Base-by-base conservation (phyloP, 2,797 vertebrate genomes). In the Amphiprion clarkii region DNA sequence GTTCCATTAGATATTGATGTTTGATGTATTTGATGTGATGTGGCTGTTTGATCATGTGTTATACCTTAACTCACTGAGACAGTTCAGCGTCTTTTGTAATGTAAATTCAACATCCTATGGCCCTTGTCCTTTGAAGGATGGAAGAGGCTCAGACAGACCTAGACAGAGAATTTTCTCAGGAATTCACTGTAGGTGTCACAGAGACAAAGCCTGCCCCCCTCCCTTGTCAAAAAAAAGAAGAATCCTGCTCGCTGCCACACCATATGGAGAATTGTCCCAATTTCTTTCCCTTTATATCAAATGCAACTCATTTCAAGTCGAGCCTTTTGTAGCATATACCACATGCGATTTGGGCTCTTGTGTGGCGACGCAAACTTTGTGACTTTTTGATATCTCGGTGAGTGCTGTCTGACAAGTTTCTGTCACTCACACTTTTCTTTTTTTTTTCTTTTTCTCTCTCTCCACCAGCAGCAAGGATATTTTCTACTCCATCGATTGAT, bases 311-410 rank as follows among this genome's bases (percentile, higher is more conserved):
- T 91, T 90, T 88, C 84, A 90, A 92, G 85, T 86, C 25, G 17
- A 87, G 87, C 78, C 87, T 85, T 91, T 88, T 89, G 86, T 91
- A 81, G 83, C 84, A 49, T 81, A 81, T 85, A 87, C 89, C 84
- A 90, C 88, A 85, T 90, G 92, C 60, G 91, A 93, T 89, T 92
- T 87, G 82, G 85, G 91, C 88, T 93, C 91, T 87, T 87, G 84
- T 83, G 91, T 76, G 74, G 89, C 66, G 69, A 87, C 16, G 77
- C 85, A 91, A 94, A 94, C 87, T 91, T 91, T 90, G 87, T 76
- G 80, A 90, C 90, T 93, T 94, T 91, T 90, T 92, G 85, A 93
- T 92, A 87, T 88, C 67, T 80, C 46, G 29, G 79, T 76, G 90
- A 93, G 89, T 27, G 68, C 83, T 63, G 85, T 71, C 82, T 94